Base-by-base conservation (phyloP, 2,113 vertebrate species). In the Acinonyx jubatus region DNA sequence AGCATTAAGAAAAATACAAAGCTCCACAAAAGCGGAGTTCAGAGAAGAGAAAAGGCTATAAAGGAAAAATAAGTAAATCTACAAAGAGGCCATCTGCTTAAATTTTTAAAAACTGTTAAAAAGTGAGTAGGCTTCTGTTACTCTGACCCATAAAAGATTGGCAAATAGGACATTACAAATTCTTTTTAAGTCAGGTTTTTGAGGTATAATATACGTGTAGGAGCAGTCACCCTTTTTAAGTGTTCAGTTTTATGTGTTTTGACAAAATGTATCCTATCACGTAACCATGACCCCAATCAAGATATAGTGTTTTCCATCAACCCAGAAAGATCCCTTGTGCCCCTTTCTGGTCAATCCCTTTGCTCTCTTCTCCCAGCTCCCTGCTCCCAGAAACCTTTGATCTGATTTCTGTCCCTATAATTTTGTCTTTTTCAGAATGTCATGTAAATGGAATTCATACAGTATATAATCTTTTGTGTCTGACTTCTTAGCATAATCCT, bases 241-340 rank as follows among this genome's bases (percentile, higher is more conserved):
- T 81, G 13, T 55, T 95, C 38, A 71, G 10, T 82, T 81, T 93
- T 90, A 57, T n/a, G 19, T 95, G 16, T 57, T 96, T 96, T 94
- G 82, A 95, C 45, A 80, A 92, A 83, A 57, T 10, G 1, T 63
- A 78, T 78, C 2, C 33, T 89, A 25, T 57, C 90, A 74, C 8
- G 1, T 61, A 91, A 83, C 52, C 41, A 45, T 0, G 4, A 65
- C 50, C 21, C 19, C 7, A 36, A 15, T 89, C 36, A 66, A 41
- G 33, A 23, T n/a, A 13, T 4, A 41, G 19, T 55, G 55, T 61
- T 69, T 91, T 91, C 38, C 23, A 52, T 23, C 33, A 85, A 66
- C n/a, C 7, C 41, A 55, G 38, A 65, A 89, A 52, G 7, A 38
- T 89, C 14, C 1, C 18, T 19, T 5, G 0, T 66, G 9, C 1